Base-by-base conservation (phyloP, 92 coral and sea anemone genomes). In the Epizoanthus fatuus region DNA sequence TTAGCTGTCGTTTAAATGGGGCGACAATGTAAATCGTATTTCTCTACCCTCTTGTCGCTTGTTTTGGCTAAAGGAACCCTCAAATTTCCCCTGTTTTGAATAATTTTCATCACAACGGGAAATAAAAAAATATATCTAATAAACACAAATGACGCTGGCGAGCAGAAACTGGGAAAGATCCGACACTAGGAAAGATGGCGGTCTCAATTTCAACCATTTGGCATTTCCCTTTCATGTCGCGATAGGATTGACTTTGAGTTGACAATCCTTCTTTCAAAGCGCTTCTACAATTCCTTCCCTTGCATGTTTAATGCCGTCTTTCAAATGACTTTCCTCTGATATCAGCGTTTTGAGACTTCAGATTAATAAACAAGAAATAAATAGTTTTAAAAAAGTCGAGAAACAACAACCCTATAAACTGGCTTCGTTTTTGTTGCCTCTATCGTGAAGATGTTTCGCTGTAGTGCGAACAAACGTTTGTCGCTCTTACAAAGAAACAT, bases 71-170 rank as follows among this genome's bases (percentile, higher is more conserved):
- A 77, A 29, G 45, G 56, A 77, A 20, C 82, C 70, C 58, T 62
- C 68, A 77, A 77, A 59, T 77, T 60, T 77, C 82, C 68, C 82
- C 69, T 77, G 82, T 77, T 77, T 77, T 74, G 79, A 74, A 74
- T 74, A 74, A 52, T 74, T 74, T 77, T 77, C 19, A 77, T 77
- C 82, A 19, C 70, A 38, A 77, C 82, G 82, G 82, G 82, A 77
- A 77, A 77, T 77, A 69, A 39, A 77, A 60, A 52, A 77, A 49
- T 49, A 77, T 42, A 59, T 42, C 69, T 42, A 13, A 69, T 77
- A 59, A 77, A 42, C 70, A 77, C 52, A 59, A 40, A 58, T 59
- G 63, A 51, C 19, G 55, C 7, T 19, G 47, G 52, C 32, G 20
- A 19, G 58, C 10, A 17, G 38, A 15, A 19, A 45, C 22, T 38